A percentile compares a stretch with the other conserved stretches of the same genome.
Conservation (phyloP, 2,797 vertebrate genomes). For the Bryconaethiops microstoma region DNA sequence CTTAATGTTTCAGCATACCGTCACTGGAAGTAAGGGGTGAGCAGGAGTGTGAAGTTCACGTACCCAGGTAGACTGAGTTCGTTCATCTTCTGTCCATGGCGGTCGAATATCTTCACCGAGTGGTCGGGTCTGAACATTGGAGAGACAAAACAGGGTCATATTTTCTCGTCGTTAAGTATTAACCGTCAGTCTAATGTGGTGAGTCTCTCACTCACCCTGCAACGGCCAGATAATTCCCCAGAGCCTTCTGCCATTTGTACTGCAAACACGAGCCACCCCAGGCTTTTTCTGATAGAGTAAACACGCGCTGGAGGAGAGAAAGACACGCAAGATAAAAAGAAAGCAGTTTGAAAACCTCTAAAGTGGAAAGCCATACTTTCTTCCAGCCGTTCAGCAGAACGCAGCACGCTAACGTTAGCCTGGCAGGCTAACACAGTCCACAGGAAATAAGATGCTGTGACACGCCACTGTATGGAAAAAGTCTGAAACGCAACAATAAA, state of each 20-base stretch:
- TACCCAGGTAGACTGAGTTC: conserved; percentile 91
- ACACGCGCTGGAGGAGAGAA: conserved; percentile 79
- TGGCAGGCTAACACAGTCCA: not conserved
- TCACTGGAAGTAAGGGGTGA: too few relatives aligned
- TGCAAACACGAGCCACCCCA: conserved; percentile 83
- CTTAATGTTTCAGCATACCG: too few relatives aligned
- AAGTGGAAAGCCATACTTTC: not conserved
- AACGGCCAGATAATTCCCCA: conserved; percentile 93
- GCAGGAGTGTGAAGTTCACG: conserved; percentile 52
- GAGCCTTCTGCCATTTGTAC: conserved; percentile 92
- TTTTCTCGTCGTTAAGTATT: too few relatives aligned
- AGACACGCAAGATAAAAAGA: not conserved
- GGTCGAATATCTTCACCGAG: conserved; percentile 94
- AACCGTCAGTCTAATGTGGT: too few relatives aligned
- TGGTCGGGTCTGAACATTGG: conserved; percentile 80
- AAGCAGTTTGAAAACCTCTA: not conserved
- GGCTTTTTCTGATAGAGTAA: conserved; percentile 84
- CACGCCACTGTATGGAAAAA: too few relatives aligned
- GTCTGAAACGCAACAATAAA: too few relatives aligned
- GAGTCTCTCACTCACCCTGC: conserved; percentile 83
- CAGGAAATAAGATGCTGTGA: too few relatives aligned
- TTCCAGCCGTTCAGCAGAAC: too few relatives aligned
- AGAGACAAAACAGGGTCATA: not conserved
- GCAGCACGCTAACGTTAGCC: not conserved
- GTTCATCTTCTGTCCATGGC: conserved; percentile 93